phyloP scores from a whole-genome alignment of 2,888 invertebrate species.

The Sepioteuthis lessoniana region DNA sequence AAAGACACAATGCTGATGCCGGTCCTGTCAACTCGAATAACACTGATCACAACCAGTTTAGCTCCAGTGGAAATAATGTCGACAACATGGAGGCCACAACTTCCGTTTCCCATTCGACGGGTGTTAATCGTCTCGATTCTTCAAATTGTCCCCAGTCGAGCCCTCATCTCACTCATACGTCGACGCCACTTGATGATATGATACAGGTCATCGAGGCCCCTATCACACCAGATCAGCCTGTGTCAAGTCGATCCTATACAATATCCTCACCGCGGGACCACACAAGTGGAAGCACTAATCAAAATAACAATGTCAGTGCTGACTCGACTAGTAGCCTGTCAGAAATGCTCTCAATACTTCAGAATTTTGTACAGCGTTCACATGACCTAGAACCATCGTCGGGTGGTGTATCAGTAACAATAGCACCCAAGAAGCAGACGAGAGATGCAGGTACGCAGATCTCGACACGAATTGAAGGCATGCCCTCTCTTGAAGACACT shows the following conservation, averaged over 20 bases:
- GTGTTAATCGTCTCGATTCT: neutral
- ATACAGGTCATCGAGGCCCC: constrained; percentile 41
- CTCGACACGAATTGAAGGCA: constrained; percentile 58
- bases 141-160: neutral
- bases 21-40: neutral
- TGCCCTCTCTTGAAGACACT: constrained; percentile 64
- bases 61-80: neutral
- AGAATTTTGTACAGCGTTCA: constrained; percentile 54
- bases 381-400: constrained; percentile 51
- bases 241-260: neutral
- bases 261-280: constrained; percentile 39
- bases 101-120: neutral
- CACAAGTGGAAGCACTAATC: constrained; percentile 46
- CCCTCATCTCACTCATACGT: neutral
- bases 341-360: constrained; percentile 57
- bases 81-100: neutral
- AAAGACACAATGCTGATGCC: neutral
- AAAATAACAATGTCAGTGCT: constrained; percentile 50
- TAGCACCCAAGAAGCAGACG: constrained; percentile 55
- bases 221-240: constrained; percentile 26
- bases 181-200: neutral
- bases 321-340: constrained; percentile 60
- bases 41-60: neutral
- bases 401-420: constrained; percentile 56
- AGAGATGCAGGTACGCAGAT: constrained; percentile 64